Percentiles rank a stretch among this genome's conserved stretches.
phyloP scores from a whole-genome alignment of 2,797 vertebrate genomes.

The Syngnathus acus region DNA sequence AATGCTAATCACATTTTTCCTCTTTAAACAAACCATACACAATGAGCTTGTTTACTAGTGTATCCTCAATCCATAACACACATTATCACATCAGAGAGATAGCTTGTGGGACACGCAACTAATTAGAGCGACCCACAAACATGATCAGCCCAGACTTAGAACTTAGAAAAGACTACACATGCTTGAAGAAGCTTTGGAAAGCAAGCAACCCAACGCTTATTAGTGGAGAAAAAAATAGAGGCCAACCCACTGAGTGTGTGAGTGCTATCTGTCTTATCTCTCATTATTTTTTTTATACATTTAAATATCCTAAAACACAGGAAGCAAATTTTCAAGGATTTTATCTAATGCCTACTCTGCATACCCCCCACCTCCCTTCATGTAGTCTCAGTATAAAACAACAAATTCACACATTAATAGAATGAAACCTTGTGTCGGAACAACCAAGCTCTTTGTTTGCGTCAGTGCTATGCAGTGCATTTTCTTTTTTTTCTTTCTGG shows the following conservation, averaged over 20 bases:
- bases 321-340: not conserved
- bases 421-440: not conserved
- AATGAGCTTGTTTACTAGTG: conserved; percentile 38
- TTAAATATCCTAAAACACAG: not conserved
- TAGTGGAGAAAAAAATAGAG: not conserved
- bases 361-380: not conserved
- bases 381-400: not conserved
- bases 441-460: not conserved
- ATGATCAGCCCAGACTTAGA: conserved; percentile 26
- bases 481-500: not conserved
- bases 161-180: conserved; percentile 18
- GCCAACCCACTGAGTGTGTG: not conserved
- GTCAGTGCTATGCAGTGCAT: not conserved
- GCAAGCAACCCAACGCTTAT: conserved; percentile 10
- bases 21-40: conserved; percentile 15
- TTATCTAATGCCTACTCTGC: not conserved
- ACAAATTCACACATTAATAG: not conserved
- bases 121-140: conserved; percentile 48
- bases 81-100: conserved; percentile 47
- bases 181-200: conserved; percentile 25
- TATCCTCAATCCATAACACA: conserved; percentile 27
- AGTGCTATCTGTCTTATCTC: not conserved
- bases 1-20: conserved; percentile 8
- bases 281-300: not conserved
- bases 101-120: conserved; percentile 42